These are phyloP conservation scores for Sylvilagus floridanus DNA, from an alignment of 2,797 vertebrate genomes.

Conservation along the genomic window DNA sequence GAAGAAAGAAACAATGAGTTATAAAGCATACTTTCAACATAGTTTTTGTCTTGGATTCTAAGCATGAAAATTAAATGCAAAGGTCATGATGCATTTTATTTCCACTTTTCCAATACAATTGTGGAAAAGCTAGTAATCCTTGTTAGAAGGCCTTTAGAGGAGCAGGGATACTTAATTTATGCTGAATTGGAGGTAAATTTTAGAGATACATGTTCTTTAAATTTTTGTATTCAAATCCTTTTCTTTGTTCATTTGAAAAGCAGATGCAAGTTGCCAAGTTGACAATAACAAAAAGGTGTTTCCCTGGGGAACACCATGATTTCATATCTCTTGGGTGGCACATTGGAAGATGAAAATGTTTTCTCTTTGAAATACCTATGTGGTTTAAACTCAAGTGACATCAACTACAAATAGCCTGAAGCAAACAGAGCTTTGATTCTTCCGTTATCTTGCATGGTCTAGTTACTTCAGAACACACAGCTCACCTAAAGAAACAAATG, in stretches of 20 bases:
- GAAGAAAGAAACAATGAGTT: neutral
- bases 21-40: neutral
- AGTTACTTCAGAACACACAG: slow-evolving; percentile 52
- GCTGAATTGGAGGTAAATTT: neutral
- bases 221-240: slow-evolving; percentile 1
- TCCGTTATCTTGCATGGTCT: slow-evolving; percentile 50
- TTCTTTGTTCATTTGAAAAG: slow-evolving; percentile 51
- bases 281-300: slow-evolving; percentile 31
- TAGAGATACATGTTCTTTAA: slow-evolving; percentile 33
- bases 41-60: neutral
- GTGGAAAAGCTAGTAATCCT: neutral
- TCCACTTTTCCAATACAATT: neutral
- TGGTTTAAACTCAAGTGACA: slow-evolving; percentile 71
- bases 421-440: slow-evolving; percentile 57
- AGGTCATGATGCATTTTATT: neutral
- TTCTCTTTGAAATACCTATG: slow-evolving; percentile 67
- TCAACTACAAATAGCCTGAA: slow-evolving; percentile 70
- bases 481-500: slow-evolving; percentile 39
- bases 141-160: neutral
- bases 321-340: neutral
- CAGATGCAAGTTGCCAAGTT: slow-evolving; percentile 52
- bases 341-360: slow-evolving; percentile 56
- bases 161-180: neutral
- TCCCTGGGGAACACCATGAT: slow-evolving; percentile 39
- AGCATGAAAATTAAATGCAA: neutral